These are phyloP conservation scores for Lipophrys pholis DNA, from an alignment of 2,113 vertebrate genomes.

Conservation along the genomic window DNA sequence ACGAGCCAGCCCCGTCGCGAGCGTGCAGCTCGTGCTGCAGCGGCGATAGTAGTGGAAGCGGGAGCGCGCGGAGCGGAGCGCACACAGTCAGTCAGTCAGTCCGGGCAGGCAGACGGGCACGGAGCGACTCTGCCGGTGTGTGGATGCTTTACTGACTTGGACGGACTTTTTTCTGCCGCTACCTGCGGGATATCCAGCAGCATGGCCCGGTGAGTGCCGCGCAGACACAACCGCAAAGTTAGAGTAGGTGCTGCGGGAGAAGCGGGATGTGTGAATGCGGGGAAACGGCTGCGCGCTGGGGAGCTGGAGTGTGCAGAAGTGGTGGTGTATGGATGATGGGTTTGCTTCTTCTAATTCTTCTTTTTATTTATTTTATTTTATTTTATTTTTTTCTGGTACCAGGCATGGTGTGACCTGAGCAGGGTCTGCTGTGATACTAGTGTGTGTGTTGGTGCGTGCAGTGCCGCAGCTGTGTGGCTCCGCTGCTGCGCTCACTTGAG, in stretches of 20 bases:
- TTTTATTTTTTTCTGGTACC: no score
- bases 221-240: constrained; percentile 13
- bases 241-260: neutral
- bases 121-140: constrained; percentile 17
- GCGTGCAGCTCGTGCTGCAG: constrained; percentile 48
- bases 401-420: neutral
- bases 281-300: constrained; percentile 3
- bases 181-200: constrained; percentile 33
- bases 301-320: no score
- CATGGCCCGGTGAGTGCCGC: constrained; percentile 50
- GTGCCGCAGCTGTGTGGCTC: constrained; percentile 2
- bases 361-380: no score
- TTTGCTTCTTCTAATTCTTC: neutral
- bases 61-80: constrained; percentile 14
- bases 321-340: neutral
- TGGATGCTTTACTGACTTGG: constrained; percentile 53
- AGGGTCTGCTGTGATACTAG: neutral
- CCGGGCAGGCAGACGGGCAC: neutral
- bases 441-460: no score
- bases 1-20: constrained; percentile 14
- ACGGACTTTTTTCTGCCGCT: constrained; percentile 8
- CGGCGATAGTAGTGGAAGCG: neutral
- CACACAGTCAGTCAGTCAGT: constrained; percentile 8
- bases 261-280: constrained; percentile 23
- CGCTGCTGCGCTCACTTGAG: neutral